These are phyloP conservation scores for Leptonema lineaticorne DNA, from an alignment of 1,140 invertebrate species.

Conservation along the genomic window DNA sequence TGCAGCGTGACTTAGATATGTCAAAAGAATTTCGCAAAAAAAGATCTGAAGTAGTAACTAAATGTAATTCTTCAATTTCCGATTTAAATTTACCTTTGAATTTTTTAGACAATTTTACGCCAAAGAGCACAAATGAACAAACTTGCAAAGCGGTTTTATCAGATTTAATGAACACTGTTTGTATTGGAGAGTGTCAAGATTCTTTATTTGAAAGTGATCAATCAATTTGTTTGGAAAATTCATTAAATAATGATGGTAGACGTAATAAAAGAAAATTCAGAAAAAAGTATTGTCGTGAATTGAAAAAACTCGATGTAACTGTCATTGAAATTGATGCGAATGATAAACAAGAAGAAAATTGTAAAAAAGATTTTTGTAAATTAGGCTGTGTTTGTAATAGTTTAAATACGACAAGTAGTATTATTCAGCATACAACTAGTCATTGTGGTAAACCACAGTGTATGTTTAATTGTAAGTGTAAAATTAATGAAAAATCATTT, in stretches of 20 bases:
- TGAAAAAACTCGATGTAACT: conserved; percentile 49
- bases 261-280: conserved; percentile 38
- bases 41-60: conserved; percentile 21
- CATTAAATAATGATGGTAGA: conserved; percentile 25
- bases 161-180: conserved; percentile 46
- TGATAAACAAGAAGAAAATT: conserved; percentile 39
- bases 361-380: conserved; percentile 48
- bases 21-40: conserved; percentile 6
- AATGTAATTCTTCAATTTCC: conserved; percentile 9
- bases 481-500: conserved; percentile 36
- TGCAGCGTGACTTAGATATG: conserved; percentile 41
- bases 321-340: conserved; percentile 46
- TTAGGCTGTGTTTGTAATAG: conserved; percentile 56
- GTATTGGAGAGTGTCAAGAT: conserved; percentile 46
- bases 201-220: conserved; percentile 35
- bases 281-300: conserved; percentile 43
- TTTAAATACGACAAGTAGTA: conserved; percentile 42
- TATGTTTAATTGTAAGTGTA: conserved; percentile 54
- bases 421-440: conserved; percentile 42
- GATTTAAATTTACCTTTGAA: conserved; percentile 5
- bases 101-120: conserved; percentile 27
- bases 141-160: conserved; percentile 43
- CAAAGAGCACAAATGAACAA: conserved; percentile 24
- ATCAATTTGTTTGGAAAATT: conserved; percentile 20
- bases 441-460: conserved; percentile 52